phyloP scores from a whole-genome alignment of 2,113 vertebrate species.

The Lonchura striata region DNA sequence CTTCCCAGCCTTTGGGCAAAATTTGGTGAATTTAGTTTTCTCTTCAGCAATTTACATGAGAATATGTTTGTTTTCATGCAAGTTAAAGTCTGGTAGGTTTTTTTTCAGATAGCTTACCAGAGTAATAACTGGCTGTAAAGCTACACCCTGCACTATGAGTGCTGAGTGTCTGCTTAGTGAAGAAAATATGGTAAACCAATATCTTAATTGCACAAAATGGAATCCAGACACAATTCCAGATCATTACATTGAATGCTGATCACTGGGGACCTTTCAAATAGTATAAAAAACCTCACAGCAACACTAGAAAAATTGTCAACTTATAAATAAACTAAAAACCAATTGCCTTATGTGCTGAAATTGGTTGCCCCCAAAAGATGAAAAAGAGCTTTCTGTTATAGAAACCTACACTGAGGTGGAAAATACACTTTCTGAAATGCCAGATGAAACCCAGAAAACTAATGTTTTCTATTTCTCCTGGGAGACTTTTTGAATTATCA shows the following conservation, averaged over 20 bases:
- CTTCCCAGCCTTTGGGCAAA: constrained; percentile 9
- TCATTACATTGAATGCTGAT: neutral
- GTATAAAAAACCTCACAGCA: neutral
- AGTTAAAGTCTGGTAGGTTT: neutral
- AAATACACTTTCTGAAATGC: neutral
- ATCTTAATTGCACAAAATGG: neutral
- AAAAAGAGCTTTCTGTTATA: neutral
- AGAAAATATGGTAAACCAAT: neutral
- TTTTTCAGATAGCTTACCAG: neutral
- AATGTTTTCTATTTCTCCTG: neutral
- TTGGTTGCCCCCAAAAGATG: neutral
- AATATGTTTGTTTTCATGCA: neutral
- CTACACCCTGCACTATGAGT: neutral
- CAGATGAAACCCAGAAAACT: neutral
- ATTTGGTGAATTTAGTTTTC: neutral
- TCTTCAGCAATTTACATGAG: neutral
- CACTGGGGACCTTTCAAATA: neutral
- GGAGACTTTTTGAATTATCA: neutral
- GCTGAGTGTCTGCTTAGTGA: neutral
- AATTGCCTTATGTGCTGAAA: neutral
- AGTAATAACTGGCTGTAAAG: neutral
- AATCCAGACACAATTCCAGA: constrained; percentile 8
- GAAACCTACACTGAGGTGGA: neutral
- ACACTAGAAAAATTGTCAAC: neutral
- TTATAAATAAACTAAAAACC: neutral